Percentiles rank a stretch among this genome's conserved stretches.
These are phyloP conservation scores for Micrasema longulum DNA, from an alignment of 1,140 invertebrate species.

Conservation along the genomic window DNA sequence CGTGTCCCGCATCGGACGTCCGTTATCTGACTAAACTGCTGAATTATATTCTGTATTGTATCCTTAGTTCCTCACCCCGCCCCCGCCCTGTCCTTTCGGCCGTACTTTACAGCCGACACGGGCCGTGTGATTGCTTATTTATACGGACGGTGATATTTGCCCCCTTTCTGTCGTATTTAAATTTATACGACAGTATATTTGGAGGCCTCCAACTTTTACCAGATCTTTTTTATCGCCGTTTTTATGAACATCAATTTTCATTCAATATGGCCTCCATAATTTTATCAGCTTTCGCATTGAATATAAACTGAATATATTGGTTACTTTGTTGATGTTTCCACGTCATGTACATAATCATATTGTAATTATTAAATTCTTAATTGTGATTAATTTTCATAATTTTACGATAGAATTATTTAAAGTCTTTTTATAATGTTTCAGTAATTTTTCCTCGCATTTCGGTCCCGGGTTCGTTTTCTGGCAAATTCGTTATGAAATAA, in stretches of 20 bases:
- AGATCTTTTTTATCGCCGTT: slow-evolving; percentile 19
- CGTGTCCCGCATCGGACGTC: slow-evolving; percentile 46
- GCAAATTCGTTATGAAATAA: no score
- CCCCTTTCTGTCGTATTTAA: slow-evolving; percentile 10
- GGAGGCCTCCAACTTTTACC: slow-evolving; percentile 21
- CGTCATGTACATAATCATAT: no score
- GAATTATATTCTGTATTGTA: slow-evolving; percentile 52
- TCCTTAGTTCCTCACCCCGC: slow-evolving; percentile 45
- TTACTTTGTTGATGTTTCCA: no score
- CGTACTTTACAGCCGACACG: slow-evolving; percentile 43
- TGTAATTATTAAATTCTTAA: no score
- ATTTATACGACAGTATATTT: slow-evolving; percentile 19
- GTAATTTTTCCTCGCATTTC: no score
- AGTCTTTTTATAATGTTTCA: no score
- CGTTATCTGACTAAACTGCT: slow-evolving; percentile 49
- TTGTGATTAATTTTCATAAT: no score
- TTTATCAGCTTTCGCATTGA: not conserved
- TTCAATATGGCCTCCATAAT: slow-evolving; percentile 42
- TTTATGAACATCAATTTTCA: slow-evolving; percentile 39
- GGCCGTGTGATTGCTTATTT: slow-evolving; percentile 47
- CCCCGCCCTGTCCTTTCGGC: slow-evolving; percentile 40
- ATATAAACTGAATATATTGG: no score
- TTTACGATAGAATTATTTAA: no score
- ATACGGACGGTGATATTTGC: slow-evolving; percentile 34
- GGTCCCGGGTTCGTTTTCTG: no score